phyloP scores from a whole-genome alignment of 2,888 invertebrate species.

The Clanis bilineata region DNA sequence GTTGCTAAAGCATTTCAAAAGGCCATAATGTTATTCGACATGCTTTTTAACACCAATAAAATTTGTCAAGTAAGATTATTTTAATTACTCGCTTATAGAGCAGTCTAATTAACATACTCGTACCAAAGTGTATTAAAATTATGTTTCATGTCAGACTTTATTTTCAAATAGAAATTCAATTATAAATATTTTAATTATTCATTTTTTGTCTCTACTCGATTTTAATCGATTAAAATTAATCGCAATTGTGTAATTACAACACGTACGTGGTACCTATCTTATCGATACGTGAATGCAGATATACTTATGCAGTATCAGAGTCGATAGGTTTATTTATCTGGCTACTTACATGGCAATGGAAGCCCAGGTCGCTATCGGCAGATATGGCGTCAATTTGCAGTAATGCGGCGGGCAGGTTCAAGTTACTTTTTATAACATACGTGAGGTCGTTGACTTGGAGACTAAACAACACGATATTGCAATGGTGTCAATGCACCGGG shows the following conservation, averaged over 20 bases:
- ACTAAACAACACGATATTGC: slow-evolving; percentile 61
- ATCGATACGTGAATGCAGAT: slow-evolving; percentile 17
- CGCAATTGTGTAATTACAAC: not conserved
- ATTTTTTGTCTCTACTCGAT: not conserved
- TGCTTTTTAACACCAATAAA: not conserved
- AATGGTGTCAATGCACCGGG: slow-evolving; percentile 59
- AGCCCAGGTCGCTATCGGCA: slow-evolving; percentile 39
- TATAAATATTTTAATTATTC: not conserved
- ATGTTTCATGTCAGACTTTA: not conserved
- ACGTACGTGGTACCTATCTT: slow-evolving; percentile 11
- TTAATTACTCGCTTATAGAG: not conserved
- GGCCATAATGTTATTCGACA: not conserved
- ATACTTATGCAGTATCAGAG: slow-evolving; percentile 12
- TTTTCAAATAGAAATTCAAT: not conserved
- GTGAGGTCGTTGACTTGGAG: slow-evolving; percentile 61
- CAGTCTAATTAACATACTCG: not conserved
- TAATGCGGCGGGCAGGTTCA: slow-evolving; percentile 63
- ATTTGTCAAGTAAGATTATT: slow-evolving; percentile 7
- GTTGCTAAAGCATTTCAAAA: not conserved
- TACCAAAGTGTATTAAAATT: not conserved
- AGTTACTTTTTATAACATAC: slow-evolving; percentile 67
- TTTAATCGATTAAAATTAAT: not conserved
- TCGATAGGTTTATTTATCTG: slow-evolving; percentile 17
- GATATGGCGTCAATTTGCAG: slow-evolving; percentile 77
- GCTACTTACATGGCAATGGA: slow-evolving; percentile 32